A percentile compares a stretch with the other conserved stretches of the same genome.
These are phyloP conservation scores for Brachyrhaphis roseni DNA, from an alignment of 2,797 vertebrate genomes.

Conservation along the genomic window DNA sequence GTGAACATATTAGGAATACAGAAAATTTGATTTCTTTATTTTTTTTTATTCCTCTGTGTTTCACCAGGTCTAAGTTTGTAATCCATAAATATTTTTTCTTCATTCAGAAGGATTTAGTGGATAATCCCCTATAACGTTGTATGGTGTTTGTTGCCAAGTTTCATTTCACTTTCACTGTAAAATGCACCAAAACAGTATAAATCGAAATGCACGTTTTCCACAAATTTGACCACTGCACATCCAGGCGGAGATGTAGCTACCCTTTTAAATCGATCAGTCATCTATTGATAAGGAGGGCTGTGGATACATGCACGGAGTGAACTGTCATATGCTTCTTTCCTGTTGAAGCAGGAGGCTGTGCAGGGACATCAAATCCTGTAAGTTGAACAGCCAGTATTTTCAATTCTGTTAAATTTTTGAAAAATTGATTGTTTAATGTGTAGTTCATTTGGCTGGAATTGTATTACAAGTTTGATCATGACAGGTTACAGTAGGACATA, in stretches of 20 bases:
- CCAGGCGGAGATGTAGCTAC: background rate
- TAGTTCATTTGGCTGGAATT: background rate
- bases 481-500: background rate
- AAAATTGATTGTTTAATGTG: background rate
- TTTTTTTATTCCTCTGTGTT: background rate
- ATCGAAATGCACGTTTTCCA: slow-evolving; percentile 2
- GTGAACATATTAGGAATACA: background rate
- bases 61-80: background rate
- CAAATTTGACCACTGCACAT: background rate
- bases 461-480: background rate
- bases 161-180: background rate
- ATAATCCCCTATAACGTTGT: background rate
- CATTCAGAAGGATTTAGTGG: background rate
- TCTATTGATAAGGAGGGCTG: slow-evolving; percentile 17
- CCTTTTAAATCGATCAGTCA: slow-evolving; percentile 5
- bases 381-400: slow-evolving; percentile 10
- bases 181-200: no score
- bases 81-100: background rate
- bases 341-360: slow-evolving; percentile 15
- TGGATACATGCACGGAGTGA: slow-evolving; percentile 15
- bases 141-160: background rate
- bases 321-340: slow-evolving; percentile 19
- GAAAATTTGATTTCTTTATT: background rate
- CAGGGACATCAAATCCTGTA: slow-evolving; percentile 1
- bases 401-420: background rate